Conservation (phyloP, 2,888 invertebrate genomes). For the Drosophila sordidula region DNA sequence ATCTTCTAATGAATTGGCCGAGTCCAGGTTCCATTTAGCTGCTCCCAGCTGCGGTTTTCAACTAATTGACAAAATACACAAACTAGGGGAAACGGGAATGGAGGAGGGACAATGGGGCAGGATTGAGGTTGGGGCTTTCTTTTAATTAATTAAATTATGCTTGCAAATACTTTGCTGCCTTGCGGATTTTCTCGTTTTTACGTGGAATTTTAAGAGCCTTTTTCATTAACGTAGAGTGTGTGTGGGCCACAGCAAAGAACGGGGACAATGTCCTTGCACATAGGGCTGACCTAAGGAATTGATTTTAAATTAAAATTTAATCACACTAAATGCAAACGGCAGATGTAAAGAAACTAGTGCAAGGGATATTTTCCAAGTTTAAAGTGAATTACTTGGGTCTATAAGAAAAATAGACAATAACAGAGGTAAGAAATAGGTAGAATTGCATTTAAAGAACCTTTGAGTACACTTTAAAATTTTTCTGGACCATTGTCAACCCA, state of each 20-base stretch:
- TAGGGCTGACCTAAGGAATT: not conserved
- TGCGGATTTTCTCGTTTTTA: conserved; percentile 21
- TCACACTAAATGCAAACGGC: not conserved
- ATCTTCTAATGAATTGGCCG: conserved; percentile 28
- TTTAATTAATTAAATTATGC: conserved; percentile 63
- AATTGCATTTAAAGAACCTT: not conserved
- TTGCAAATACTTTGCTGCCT: conserved; percentile 34
- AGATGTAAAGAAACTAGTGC: not conserved
- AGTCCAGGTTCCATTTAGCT: conserved; percentile 27
- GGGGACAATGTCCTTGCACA: not conserved
- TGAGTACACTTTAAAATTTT: not conserved
- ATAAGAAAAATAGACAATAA: not conserved
- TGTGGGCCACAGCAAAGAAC: not conserved
- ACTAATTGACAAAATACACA: conserved; percentile 50
- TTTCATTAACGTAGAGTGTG: conserved; percentile 41
- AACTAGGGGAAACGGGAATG: not conserved
- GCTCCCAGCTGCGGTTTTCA: conserved; percentile 37
- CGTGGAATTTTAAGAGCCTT: conserved; percentile 42
- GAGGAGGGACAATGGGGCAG: not conserved
- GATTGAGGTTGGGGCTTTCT: conserved; percentile 9
- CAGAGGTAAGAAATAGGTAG: too few relatives aligned
- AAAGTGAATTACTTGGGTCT: not conserved
- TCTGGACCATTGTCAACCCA: too few relatives aligned
- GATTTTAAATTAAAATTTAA: conserved; percentile 20
- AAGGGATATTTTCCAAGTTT: not conserved